Conservation (phyloP, 2,888 invertebrate genomes). For the Rhaphigaster nebulosa region DNA sequence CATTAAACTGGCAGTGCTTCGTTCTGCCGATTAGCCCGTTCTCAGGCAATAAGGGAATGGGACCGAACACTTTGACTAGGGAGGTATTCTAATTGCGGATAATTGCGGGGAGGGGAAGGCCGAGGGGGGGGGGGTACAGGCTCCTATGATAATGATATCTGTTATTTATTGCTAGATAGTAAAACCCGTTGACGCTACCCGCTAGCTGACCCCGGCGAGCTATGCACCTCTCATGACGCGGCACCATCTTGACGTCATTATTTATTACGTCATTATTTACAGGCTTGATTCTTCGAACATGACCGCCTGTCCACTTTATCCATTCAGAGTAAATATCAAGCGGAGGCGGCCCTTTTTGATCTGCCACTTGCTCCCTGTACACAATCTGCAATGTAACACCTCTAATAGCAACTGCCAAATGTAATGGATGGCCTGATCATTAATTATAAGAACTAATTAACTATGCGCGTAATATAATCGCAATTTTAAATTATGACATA, state of each 20-base stretch:
- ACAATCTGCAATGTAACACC: constrained; percentile 26
- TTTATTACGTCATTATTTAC: constrained; percentile 50
- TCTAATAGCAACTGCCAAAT: constrained; percentile 34
- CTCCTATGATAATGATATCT: constrained; percentile 44
- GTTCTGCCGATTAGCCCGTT: background rate
- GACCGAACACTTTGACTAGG: background rate
- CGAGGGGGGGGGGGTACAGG: background rate
- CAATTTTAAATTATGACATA: background rate
- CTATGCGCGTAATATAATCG: background rate
- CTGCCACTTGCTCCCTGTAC: background rate
- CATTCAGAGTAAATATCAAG: constrained; percentile 17
- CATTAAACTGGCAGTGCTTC: background rate
- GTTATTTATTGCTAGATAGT: constrained; percentile 47
- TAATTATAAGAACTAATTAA: constrained; percentile 8
- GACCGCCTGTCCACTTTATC: background rate
- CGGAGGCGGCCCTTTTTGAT: constrained; percentile 14
- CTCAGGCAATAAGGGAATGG: constrained; percentile 35
- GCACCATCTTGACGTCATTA: constrained; percentile 28
- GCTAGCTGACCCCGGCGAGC: constrained; percentile 43
- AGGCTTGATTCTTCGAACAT: constrained; percentile 31
- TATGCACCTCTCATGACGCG: constrained; percentile 48
- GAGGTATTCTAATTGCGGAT: constrained; percentile 46
- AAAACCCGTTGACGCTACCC: constrained; percentile 44
- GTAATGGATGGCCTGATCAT: background rate
- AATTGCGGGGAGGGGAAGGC: background rate